Percentiles rank a stretch among this genome's conserved stretches.
phyloP scores from a whole-genome alignment of 1,140 invertebrate species.

The Bombyx mori region ASM3026992v2 NC_085116.1:3289001-3289500 shows the following conservation, averaged over 20 bases:
- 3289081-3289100: not conserved
- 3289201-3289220: slow-evolving; percentile 2
- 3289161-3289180: slow-evolving; percentile 13
- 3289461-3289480: slow-evolving; percentile 1
- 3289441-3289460: slow-evolving; percentile 13
- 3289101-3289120: slow-evolving; percentile 3
- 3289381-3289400: no score
- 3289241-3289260: slow-evolving; percentile 1
- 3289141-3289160: slow-evolving; percentile 13
- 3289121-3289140: slow-evolving; percentile 11
- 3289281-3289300: not conserved
- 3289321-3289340: not conserved
- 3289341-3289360: not conserved
- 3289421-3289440: slow-evolving; percentile 15
- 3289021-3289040: slow-evolving; percentile 15
- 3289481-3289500: slow-evolving; percentile 9
- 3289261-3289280: not conserved
- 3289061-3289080: not conserved
- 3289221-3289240: not conserved
- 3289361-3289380: not conserved
- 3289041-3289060: slow-evolving; percentile 7
- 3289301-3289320: not conserved
- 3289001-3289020: slow-evolving; percentile 13
- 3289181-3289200: slow-evolving; percentile 2
- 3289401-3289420: not conserved